Conservation (phyloP, 2,888 invertebrate species). For the Epinotia ramella region DNA sequence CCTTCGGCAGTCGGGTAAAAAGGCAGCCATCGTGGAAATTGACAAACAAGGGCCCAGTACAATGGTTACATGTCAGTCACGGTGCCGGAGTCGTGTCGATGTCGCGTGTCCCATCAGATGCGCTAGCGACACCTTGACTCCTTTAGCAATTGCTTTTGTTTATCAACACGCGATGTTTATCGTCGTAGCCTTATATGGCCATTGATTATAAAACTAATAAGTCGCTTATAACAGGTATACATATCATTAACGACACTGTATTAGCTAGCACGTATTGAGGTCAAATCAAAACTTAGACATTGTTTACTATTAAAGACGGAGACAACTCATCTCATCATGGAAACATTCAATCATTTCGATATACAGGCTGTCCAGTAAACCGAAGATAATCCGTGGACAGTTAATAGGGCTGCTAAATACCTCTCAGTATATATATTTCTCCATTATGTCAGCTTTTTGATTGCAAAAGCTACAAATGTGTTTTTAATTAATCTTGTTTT, state of each 20-base stretch:
- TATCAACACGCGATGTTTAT: slow-evolving; percentile 34
- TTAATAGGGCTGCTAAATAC: too few species aligned
- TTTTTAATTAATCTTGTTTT: too few species aligned
- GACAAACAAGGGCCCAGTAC: background rate
- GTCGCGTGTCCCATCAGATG: slow-evolving; percentile 45
- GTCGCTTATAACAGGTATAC: background rate
- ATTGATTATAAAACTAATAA: slow-evolving; percentile 17
- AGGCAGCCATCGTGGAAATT: background rate
- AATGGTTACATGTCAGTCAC: slow-evolving; percentile 27
- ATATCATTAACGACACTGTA: slow-evolving; percentile 10
- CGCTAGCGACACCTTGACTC: slow-evolving; percentile 39
- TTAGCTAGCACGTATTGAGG: slow-evolving; percentile 9
- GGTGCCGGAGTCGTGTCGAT: slow-evolving; percentile 18
- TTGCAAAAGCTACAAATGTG: too few species aligned
- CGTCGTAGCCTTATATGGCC: background rate
- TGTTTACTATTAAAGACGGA: background rate
- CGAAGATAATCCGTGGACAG: too few species aligned
- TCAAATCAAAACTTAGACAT: slow-evolving; percentile 5
- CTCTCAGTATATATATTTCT: too few species aligned
- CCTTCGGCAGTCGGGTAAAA: too few species aligned
- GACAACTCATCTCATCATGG: background rate
- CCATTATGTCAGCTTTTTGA: too few species aligned
- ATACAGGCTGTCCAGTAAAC: background rate
- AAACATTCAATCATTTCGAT: background rate
- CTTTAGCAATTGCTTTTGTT: slow-evolving; percentile 38